Base-by-base conservation (phyloP, 2,888 invertebrate genomes). In the Drosophila sordidapex region DNA sequence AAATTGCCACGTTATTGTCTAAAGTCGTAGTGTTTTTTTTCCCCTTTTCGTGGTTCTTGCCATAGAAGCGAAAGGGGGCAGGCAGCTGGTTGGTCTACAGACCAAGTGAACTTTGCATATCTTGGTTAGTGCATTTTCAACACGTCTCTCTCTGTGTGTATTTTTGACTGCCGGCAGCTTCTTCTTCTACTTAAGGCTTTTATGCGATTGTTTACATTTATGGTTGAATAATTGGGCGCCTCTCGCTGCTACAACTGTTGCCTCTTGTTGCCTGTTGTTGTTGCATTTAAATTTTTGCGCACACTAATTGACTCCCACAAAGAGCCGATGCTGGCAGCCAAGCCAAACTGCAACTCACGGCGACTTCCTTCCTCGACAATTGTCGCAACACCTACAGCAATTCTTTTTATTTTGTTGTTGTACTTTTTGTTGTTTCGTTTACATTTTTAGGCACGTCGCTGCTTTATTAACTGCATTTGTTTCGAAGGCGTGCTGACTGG, bases 161-260 rank as follows among this genome's bases (percentile, higher is more conserved):
- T 63, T n/a, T 27, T 27, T 49, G 33, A 4, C 29, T 65, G 54
- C 25, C 59, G 43, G 65, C 68, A 60, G 64, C 63, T 52, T 67
- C 78, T 68, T 43, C 60, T 83, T 59, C 49, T 71, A 68, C 49
- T 90, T 86, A 87, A 80, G 87, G 88, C 85, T 84, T 83, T 90
- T 82, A 82, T 51, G 75, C 87, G 90, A 86, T 86, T 87, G 91
- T 87, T 87, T 90, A 87, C 91, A 89, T 90, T 89, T 87, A 90
- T 90, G 90, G 76, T 77, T 89, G 90, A 88, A 90, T 90, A 87
- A 90, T 90, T 87, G 91, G 83, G 83, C 77, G 80, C 77, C 81
- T 78, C 82, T 43, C n/a, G 36, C 51, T 13, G 33, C 60, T 31
- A 54, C 54, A 58, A 51, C 78, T 40, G 29, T 38, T 71, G 66